phyloP scores from a whole-genome alignment of 1,140 invertebrate species.

The Sipha flava region DNA sequence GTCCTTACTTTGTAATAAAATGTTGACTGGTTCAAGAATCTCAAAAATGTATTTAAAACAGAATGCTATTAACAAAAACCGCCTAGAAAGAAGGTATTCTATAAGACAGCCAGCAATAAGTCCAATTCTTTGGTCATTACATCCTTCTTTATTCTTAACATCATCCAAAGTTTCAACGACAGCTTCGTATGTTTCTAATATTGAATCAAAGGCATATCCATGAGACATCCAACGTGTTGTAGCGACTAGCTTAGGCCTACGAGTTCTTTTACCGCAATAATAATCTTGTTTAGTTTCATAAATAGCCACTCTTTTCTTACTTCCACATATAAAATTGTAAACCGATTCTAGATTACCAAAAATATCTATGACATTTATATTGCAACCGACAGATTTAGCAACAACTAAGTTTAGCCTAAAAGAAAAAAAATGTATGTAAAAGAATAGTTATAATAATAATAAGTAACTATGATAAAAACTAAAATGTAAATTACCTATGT shows the following conservation, averaged over 20 bases:
- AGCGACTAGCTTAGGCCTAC: neutral
- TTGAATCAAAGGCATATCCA: neutral
- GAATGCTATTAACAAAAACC: neutral
- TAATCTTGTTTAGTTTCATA: neutral
- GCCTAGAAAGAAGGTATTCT: neutral
- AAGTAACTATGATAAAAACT: no score
- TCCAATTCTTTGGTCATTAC: neutral
- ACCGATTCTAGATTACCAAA: no score
- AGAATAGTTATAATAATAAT: neutral
- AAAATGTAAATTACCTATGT: neutral
- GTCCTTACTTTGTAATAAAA: neutral
- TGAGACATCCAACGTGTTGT: neutral
- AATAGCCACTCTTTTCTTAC: neutral
- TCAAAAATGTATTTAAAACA: neutral
- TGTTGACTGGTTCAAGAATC: neutral
- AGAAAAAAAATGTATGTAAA: neutral
- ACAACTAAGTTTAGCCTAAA: neutral
- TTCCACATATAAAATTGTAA: neutral
- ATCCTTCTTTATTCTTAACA: neutral
- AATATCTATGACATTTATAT: no score
- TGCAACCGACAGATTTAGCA: neutral
- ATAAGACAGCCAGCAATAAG: neutral
- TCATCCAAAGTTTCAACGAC: neutral
- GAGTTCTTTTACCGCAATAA: neutral
- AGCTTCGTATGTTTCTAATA: neutral